Percentiles rank a stretch among this genome's conserved stretches.
Evolutionary conservation across 2,113 vertebrate species (phyloP).

Genomic region (Oostethus manadensis): DNA sequence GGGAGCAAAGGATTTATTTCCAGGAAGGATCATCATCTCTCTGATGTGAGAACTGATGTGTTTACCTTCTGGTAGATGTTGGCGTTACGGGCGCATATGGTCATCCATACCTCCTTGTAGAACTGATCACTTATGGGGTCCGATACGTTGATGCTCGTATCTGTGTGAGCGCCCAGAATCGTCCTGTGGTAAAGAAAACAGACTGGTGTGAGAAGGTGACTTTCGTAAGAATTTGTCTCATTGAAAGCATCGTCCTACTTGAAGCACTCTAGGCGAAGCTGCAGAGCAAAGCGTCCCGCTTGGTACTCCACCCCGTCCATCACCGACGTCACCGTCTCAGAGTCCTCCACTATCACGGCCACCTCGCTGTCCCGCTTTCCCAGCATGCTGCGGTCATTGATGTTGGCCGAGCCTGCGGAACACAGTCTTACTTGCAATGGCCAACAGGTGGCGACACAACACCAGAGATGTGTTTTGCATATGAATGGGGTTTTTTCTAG

Average conservation of each 20-base stretch:
- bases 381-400: constrained; percentile 98
- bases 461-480: too few species aligned
- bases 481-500: too few species aligned
- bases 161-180: constrained; percentile 77
- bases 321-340: constrained; percentile 69
- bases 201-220: background rate
- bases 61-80: constrained; percentile 81
- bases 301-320: constrained; percentile 84
- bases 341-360: constrained; percentile 88
- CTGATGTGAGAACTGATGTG: background rate
- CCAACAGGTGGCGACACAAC: background rate
- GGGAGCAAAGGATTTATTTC: background rate
- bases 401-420: constrained; percentile 90
- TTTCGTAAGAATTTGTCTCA: background rate
- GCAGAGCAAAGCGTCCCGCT: constrained; percentile 78
- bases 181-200: constrained; percentile 61
- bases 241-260: constrained; percentile 64
- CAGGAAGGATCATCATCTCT: background rate
- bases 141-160: constrained; percentile 76
- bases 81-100: constrained; percentile 85
- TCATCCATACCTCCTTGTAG: constrained; percentile 95
- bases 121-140: constrained; percentile 92
- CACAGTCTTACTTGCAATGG: background rate
- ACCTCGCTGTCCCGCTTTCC: constrained; percentile 96
- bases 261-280: constrained; percentile 88